Conservation (phyloP, 2,888 invertebrate species). For the Calliopum simillimum region DNA sequence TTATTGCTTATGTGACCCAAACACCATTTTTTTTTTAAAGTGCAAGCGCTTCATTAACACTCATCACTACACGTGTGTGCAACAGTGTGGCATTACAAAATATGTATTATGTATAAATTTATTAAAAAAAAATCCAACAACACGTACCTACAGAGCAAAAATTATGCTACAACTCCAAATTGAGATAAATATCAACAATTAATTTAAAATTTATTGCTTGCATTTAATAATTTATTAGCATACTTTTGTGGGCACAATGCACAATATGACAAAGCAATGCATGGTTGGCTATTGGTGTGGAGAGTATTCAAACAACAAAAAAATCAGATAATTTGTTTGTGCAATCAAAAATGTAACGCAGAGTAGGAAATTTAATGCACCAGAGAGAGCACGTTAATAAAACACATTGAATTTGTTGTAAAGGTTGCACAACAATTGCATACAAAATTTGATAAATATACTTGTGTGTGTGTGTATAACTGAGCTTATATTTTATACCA, state of each 20-base stretch:
- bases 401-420: slow-evolving; percentile 11
- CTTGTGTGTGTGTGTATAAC: neutral
- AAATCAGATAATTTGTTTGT: slow-evolving; percentile 1
- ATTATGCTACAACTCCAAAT: slow-evolving; percentile 43
- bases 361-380: neutral
- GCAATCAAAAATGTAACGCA: neutral
- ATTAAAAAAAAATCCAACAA: slow-evolving; percentile 37
- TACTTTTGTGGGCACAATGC: neutral
- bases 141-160: slow-evolving; percentile 39
- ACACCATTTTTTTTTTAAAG: too few species aligned
- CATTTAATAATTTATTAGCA: slow-evolving; percentile 62
- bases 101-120: neutral
- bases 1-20: too few species aligned
- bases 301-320: neutral
- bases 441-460: slow-evolving; percentile 54
- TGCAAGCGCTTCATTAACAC: too few species aligned
- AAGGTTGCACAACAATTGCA: slow-evolving; percentile 53
- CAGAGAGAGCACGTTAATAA: neutral
- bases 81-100: too few species aligned
- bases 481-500: neutral
- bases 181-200: slow-evolving; percentile 63
- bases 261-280: neutral
- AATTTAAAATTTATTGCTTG: slow-evolving; percentile 63
- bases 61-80: too few species aligned
- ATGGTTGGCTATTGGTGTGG: neutral